phyloP scores from a whole-genome alignment of 2,888 invertebrate species.

The Dicranocentrus wangi region DNA sequence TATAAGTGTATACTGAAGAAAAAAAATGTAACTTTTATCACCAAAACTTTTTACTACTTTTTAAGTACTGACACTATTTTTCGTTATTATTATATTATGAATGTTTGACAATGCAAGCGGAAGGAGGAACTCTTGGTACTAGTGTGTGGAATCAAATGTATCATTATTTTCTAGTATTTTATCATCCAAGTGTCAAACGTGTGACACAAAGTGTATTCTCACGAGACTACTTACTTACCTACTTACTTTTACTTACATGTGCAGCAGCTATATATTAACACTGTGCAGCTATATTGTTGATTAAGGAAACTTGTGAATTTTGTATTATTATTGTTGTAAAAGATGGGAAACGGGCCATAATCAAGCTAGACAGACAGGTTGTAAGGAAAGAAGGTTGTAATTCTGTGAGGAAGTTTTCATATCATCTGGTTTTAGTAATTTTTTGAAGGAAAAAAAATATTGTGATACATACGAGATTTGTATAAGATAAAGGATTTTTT shows the following conservation, averaged over 20 bases:
- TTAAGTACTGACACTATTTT: too few relatives aligned
- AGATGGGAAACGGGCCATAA: background rate
- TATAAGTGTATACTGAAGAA: too few relatives aligned
- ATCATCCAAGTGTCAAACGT: too few relatives aligned
- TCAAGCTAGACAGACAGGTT: background rate
- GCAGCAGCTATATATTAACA: background rate
- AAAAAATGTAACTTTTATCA: too few relatives aligned
- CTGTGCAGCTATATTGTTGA: background rate
- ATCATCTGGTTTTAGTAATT: slow-evolving; percentile 35
- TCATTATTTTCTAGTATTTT: too few relatives aligned
- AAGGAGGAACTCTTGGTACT: too few relatives aligned
- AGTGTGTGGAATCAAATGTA: too few relatives aligned
- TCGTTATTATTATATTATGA: too few relatives aligned
- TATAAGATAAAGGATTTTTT: slow-evolving; percentile 11
- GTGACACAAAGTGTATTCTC: background rate
- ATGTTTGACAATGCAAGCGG: too few relatives aligned
- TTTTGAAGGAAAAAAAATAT: slow-evolving; percentile 34
- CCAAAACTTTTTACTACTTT: too few relatives aligned
- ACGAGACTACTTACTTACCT: slow-evolving; percentile 8
- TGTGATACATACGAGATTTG: slow-evolving; percentile 63
- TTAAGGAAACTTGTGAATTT: background rate
- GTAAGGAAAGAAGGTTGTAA: slow-evolving; percentile 54
- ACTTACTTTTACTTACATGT: slow-evolving; percentile 5
- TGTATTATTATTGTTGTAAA: background rate
- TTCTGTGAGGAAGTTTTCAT: slow-evolving; percentile 34